Evolutionary conservation across 2,797 vertebrate species (phyloP).

Genomic region (Anabas testudineus): DNA sequence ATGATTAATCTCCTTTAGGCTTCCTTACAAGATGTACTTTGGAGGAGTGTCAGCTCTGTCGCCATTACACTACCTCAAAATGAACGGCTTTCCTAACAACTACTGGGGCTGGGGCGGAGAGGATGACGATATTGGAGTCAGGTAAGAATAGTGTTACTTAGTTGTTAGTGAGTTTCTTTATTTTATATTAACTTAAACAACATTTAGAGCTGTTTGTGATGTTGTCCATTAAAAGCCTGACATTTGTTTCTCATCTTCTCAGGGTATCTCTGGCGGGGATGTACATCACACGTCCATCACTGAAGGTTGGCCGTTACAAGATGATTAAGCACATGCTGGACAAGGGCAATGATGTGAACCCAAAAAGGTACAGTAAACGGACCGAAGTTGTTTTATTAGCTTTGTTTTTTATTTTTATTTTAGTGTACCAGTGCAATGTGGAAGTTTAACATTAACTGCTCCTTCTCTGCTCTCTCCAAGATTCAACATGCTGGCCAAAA

Average conservation of each 20-base stretch:
- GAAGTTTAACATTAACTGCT: not conserved
- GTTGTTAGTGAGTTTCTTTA: not conserved
- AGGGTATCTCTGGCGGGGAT: constrained; percentile 88
- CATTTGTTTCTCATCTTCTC: constrained; percentile 11
- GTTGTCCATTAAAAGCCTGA: not conserved
- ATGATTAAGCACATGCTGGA: constrained; percentile 91
- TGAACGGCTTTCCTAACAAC: constrained; percentile 89
- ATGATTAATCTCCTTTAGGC: constrained; percentile 62
- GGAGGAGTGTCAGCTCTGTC: constrained; percentile 88
- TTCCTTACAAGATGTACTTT: constrained; percentile 87
- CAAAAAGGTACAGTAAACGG: constrained; percentile 79
- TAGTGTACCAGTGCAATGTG: not conserved
- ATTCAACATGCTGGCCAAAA: constrained; percentile 88
- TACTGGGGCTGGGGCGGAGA: constrained; percentile 90
- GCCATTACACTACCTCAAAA: constrained; percentile 88
- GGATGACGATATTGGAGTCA: constrained; percentile 86
- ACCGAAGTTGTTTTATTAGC: not conserved
- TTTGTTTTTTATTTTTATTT: constrained; percentile 3
- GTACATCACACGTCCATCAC: constrained; percentile 86
- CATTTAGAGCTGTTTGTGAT: not conserved
- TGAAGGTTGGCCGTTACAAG: constrained; percentile 86
- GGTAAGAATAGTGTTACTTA: constrained; percentile 67
- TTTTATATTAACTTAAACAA: not conserved
- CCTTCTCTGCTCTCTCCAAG: constrained; percentile 54
- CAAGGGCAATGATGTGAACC: constrained; percentile 86